These are phyloP conservation scores for Melanogrammus aeglefinus DNA, from an alignment of 2,797 vertebrate species.

Conservation along the genomic window DNA sequence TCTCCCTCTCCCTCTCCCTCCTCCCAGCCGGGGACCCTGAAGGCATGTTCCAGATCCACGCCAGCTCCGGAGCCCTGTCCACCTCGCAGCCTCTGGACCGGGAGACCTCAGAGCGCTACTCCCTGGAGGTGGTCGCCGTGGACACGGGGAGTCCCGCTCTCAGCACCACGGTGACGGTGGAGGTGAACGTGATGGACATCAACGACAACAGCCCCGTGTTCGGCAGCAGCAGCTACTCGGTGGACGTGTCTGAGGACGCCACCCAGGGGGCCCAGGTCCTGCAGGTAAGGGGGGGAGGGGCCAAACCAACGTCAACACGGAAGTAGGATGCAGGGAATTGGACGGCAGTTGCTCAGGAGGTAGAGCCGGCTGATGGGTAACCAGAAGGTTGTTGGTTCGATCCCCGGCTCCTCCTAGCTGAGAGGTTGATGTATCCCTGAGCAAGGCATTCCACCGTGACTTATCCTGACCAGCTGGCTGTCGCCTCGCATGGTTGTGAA, in stretches of 20 bases:
- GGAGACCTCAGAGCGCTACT: conserved; percentile 77
- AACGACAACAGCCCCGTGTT: conserved; percentile 92
- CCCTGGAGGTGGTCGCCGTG: conserved; percentile 78
- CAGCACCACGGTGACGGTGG: conserved; percentile 78
- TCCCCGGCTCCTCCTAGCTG: too few species aligned
- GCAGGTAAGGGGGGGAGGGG: conserved; percentile 50
- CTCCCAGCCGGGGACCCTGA: conserved; percentile 82
- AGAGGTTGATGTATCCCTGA: too few species aligned
- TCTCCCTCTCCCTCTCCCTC: background rate
- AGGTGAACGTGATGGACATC: conserved; percentile 84
- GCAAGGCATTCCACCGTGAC: too few species aligned
- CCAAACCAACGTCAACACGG: background rate
- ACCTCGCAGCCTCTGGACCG: conserved; percentile 83
- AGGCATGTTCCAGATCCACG: conserved; percentile 83
- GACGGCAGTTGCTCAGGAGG: too few species aligned
- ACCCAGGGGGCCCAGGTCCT: conserved; percentile 78
- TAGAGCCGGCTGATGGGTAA: too few species aligned
- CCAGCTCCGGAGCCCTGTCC: conserved; percentile 80
- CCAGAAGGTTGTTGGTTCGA: too few species aligned
- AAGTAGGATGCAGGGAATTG: background rate
- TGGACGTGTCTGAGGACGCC: conserved; percentile 85
- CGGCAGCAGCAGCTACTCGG: conserved; percentile 69
- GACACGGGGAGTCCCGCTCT: conserved; percentile 82
- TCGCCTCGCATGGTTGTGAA: too few species aligned
- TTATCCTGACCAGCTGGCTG: too few species aligned